Evolutionary conservation across 2,113 vertebrate genomes (phyloP).

Genomic region (Apodemus speciosus): DNA sequence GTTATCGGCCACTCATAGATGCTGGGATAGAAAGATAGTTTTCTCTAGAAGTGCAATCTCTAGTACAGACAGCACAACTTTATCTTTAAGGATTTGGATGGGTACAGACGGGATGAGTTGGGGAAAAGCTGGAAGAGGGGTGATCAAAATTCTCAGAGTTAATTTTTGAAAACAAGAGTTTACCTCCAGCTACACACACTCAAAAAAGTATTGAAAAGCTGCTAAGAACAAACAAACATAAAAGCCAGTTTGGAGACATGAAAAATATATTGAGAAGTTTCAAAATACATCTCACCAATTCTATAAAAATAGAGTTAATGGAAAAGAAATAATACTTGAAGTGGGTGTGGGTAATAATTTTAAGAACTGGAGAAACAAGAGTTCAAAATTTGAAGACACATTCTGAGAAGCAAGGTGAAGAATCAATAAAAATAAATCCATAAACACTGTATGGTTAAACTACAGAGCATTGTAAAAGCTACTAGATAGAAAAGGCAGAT

Average conservation of each 20-base stretch:
- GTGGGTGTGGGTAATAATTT: conserved; percentile 1
- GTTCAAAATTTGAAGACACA: conserved; percentile 1
- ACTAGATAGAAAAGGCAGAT: conserved; percentile 17
- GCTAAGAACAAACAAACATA: background rate
- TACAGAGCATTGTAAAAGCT: conserved; percentile 27
- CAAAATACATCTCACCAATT: conserved; percentile 24
- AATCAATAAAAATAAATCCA: background rate
- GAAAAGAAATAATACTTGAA: conserved; percentile 25
- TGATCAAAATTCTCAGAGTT: background rate
- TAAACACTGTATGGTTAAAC: background rate
- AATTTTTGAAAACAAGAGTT: background rate
- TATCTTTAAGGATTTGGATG: too few relatives aligned
- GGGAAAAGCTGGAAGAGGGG: background rate
- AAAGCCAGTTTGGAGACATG: background rate
- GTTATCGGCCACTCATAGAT: background rate
- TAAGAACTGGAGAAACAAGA: background rate
- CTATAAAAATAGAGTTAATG: background rate
- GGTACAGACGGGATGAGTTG: background rate
- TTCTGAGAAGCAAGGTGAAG: background rate
- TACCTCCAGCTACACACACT: background rate
- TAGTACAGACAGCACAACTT: background rate
- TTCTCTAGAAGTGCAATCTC: background rate
- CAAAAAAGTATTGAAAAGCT: conserved; percentile 6
- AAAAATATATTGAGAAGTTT: conserved; percentile 19
- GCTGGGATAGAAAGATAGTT: background rate